These are phyloP conservation scores for Gadus macrocephalus DNA, from an alignment of 2,113 vertebrate genomes.

Conservation along the genomic window DNA sequence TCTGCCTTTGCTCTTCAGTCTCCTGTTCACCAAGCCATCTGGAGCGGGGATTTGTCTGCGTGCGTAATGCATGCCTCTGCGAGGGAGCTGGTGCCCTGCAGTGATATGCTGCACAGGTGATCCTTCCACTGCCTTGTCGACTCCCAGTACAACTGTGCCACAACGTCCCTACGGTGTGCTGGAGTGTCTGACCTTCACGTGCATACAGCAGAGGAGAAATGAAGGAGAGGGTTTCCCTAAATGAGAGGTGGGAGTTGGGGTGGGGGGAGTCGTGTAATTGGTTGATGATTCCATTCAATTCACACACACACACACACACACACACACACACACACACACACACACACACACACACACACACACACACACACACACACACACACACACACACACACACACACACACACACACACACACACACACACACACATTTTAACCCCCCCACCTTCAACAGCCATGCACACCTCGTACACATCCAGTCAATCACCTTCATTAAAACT, in stretches of 20 bases:
- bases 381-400: no score
- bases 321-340: no score
- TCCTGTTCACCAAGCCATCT: slow-evolving; percentile 53
- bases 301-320: no score
- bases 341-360: no score
- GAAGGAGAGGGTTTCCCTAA: slow-evolving; percentile 39
- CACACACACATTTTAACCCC: background rate
- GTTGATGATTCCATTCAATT: slow-evolving; percentile 27
- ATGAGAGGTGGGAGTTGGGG: slow-evolving; percentile 27
- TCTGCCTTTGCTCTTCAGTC: no score
- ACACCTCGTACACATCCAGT: slow-evolving; percentile 24
- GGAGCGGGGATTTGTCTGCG: slow-evolving; percentile 50
- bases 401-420: no score
- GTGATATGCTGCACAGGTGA: slow-evolving; percentile 32
- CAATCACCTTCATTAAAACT: slow-evolving; percentile 40
- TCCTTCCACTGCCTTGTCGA: slow-evolving; percentile 38
- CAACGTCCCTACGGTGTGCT: slow-evolving; percentile 35
- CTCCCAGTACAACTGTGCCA: slow-evolving; percentile 29
- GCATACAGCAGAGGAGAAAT: slow-evolving; percentile 23
- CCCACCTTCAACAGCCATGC: background rate
- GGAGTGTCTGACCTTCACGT: slow-evolving; percentile 63
- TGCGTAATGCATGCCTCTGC: slow-evolving; percentile 42
- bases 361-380: no score
- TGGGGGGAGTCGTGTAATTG: slow-evolving; percentile 52
- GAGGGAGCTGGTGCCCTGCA: slow-evolving; percentile 35